A percentile compares a stretch with the other conserved stretches of the same genome.
Conservation (phyloP, 2,888 invertebrate species). For the Bugulina stolonifera region DNA sequence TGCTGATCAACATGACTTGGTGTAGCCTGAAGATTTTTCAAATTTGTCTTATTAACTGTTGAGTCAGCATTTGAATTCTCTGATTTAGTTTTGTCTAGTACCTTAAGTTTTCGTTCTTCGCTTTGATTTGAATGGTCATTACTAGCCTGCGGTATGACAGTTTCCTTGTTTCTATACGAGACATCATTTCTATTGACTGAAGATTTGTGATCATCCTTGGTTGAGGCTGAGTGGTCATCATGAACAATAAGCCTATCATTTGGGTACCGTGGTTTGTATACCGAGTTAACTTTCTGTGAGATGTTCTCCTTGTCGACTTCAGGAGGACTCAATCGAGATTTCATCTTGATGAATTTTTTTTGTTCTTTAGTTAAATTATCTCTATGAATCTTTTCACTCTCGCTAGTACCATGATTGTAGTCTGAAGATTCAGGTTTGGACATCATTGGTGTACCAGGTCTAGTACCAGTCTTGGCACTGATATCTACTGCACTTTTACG, state of each 20-base stretch:
- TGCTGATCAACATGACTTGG: background rate
- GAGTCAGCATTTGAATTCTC: background rate
- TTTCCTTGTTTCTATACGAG: background rate
- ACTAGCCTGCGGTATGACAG: no score
- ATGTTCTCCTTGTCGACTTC: background rate
- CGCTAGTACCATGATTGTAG: background rate
- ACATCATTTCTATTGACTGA: background rate
- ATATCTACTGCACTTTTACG: background rate
- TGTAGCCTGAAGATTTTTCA: background rate
- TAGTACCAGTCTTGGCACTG: background rate
- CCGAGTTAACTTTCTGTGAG: background rate
- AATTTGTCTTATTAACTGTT: background rate
- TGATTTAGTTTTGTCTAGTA: background rate
- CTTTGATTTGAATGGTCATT: no score
- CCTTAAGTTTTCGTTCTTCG: no score
- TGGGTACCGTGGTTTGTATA: no score
- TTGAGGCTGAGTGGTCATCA: no score
- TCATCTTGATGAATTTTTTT: background rate
- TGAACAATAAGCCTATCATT: no score
- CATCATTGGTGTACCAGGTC: background rate
- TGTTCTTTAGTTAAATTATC: constrained; percentile 19
- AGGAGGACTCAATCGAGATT: background rate
- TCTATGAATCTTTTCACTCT: constrained; percentile 10
- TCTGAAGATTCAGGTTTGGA: background rate
- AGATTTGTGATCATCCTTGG: background rate